phyloP scores from a whole-genome alignment of 2,797 vertebrate species.

The Ctenopoma kingsleyae region DNA sequence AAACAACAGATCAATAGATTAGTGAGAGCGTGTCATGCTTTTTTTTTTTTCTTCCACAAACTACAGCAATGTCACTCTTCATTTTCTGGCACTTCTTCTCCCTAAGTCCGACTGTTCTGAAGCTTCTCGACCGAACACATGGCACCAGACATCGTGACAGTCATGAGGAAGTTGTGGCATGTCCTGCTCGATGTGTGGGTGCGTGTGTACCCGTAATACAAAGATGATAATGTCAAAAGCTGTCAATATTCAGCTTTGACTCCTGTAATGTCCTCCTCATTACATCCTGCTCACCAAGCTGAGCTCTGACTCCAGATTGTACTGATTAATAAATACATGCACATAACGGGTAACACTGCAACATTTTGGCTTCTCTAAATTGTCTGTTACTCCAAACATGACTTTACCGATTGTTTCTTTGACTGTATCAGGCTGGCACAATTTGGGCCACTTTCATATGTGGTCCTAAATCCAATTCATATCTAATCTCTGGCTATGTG shows the following conservation, averaged over 20 bases:
- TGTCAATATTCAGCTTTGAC: constrained; percentile 19
- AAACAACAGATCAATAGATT: constrained; percentile 36
- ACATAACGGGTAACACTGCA: neutral
- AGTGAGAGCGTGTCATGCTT: neutral
- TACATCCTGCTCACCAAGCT: neutral
- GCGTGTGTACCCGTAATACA: constrained; percentile 19
- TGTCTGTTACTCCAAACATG: neutral
- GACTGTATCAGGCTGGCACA: neutral
- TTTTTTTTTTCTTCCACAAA: constrained; percentile 19
- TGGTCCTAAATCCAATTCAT: too few species aligned
- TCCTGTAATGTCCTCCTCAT: constrained; percentile 8
- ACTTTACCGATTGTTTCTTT: constrained; percentile 13
- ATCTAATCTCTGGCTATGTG: too few species aligned
- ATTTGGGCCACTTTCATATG: too few species aligned
- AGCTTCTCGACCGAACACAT: constrained; percentile 1
- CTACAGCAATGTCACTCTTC: constrained; percentile 12
- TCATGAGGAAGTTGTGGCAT: constrained; percentile 12
- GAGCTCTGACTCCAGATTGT: constrained; percentile 3
- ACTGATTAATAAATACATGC: neutral
- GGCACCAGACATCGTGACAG: constrained; percentile 7
- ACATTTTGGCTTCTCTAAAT: neutral
- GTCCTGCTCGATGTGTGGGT: neutral
- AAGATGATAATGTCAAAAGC: constrained; percentile 20
- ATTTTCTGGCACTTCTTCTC: neutral
- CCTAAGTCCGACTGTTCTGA: constrained; percentile 24